phyloP scores from a whole-genome alignment of 2,888 invertebrate species.

The Campaea margaritaria region DNA sequence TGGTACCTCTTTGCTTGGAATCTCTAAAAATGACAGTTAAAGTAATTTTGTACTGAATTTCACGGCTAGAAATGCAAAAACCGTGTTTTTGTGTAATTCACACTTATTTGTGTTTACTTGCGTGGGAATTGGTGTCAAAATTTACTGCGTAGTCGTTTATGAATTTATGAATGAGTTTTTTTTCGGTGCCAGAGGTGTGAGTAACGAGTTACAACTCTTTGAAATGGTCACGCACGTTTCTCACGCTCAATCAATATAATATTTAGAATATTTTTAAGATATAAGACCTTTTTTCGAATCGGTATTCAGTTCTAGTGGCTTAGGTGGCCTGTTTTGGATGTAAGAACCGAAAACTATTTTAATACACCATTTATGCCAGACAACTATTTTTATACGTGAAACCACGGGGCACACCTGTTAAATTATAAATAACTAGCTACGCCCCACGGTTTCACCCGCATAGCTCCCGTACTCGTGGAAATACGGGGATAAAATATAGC shows the following conservation, averaged over 20 bases:
- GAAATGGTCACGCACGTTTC: conserved; percentile 38
- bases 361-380: no score
- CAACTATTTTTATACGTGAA: no score
- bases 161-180: conserved; percentile 31
- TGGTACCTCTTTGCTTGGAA: background rate
- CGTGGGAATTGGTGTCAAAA: conserved; percentile 39
- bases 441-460: no score
- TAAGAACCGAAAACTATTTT: no score
- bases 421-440: no score
- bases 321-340: no score
- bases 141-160: conserved; percentile 25
- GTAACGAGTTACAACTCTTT: conserved; percentile 28
- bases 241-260: background rate
- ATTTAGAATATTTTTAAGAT: no score
- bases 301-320: no score
- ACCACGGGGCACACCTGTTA: no score
- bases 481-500: no score
- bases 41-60: conserved; percentile 29
- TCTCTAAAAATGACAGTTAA: background rate
- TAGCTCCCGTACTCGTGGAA: no score
- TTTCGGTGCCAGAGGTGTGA: conserved; percentile 28
- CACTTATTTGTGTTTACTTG: conserved; percentile 38
- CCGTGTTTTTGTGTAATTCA: conserved; percentile 29
- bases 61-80: conserved; percentile 36
- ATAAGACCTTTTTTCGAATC: no score